A percentile compares a stretch with the other conserved stretches of the same genome.
These are phyloP conservation scores for Pelobates cultripes DNA, from an alignment of 2,797 vertebrate species.

Conservation along the genomic window DNA sequence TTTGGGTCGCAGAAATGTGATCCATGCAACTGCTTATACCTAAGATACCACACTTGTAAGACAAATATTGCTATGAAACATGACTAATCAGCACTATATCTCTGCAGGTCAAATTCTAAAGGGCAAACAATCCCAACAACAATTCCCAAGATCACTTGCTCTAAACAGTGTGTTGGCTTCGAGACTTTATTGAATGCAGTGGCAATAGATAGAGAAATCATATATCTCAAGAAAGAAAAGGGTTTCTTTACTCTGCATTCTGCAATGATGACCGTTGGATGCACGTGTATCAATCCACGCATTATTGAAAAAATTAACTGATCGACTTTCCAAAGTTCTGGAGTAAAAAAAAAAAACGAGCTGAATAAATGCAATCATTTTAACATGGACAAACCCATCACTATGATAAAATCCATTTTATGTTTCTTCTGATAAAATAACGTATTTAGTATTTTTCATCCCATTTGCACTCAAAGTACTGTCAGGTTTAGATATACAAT, in stretches of 20 bases:
- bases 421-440: too few species aligned
- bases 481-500: too few species aligned
- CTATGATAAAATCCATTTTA: too few species aligned
- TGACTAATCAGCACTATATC: not conserved
- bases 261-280: conserved; percentile 70
- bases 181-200: conserved; percentile 61
- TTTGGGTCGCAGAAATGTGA: too few species aligned
- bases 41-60: too few species aligned
- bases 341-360: too few species aligned
- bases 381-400: too few species aligned
- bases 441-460: too few species aligned
- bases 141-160: conserved; percentile 67
- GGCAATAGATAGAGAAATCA: conserved; percentile 68
- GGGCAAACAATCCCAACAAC: conserved; percentile 55
- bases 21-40: too few species aligned
- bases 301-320: not conserved
- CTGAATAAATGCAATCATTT: too few species aligned
- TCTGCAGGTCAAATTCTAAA: not conserved
- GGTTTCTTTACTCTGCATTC: conserved; percentile 60
- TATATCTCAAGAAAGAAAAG: conserved; percentile 68
- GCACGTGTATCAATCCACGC: conserved; percentile 68
- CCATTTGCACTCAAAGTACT: too few species aligned
- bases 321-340: not conserved
- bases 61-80: too few species aligned
- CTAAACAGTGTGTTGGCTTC: conserved; percentile 61